These are phyloP conservation scores for Aleadryas rufinucha DNA, from an alignment of 2,113 vertebrate genomes.

Conservation along the genomic window DNA sequence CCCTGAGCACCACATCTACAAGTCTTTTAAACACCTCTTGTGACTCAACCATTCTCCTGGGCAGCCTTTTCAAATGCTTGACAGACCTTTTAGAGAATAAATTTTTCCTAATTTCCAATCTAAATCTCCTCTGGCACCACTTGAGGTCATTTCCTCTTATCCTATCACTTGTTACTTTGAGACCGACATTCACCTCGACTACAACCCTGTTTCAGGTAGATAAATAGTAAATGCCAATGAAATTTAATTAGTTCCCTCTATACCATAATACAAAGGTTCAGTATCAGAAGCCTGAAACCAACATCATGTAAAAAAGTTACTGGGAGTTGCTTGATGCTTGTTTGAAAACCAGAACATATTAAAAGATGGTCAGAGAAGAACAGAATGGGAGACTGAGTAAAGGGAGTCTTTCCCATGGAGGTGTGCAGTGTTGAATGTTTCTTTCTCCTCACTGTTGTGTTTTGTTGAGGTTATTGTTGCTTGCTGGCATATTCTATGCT, in stretches of 20 bases:
- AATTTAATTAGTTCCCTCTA: background rate
- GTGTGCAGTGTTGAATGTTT: background rate
- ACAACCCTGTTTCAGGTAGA: background rate
- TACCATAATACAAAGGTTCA: background rate
- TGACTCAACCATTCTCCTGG: background rate
- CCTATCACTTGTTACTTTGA: background rate
- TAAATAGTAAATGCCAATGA: background rate
- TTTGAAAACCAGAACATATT: background rate
- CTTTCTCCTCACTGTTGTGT: background rate
- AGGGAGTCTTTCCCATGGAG: background rate
- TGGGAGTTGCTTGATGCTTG: background rate
- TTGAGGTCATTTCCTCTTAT: background rate
- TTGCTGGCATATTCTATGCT: background rate
- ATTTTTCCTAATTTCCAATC: background rate
- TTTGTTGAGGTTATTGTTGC: background rate
- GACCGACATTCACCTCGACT: background rate
- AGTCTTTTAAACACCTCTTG: background rate
- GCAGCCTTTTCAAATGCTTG: background rate
- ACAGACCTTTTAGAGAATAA: background rate
- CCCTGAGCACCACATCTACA: background rate
- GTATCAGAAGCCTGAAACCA: background rate
- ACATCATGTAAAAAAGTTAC: background rate
- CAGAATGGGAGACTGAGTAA: background rate
- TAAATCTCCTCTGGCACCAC: background rate
- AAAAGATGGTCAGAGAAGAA: background rate